phyloP scores from a whole-genome alignment of 1,140 invertebrate genomes.

The Aphidius ervi region DNA sequence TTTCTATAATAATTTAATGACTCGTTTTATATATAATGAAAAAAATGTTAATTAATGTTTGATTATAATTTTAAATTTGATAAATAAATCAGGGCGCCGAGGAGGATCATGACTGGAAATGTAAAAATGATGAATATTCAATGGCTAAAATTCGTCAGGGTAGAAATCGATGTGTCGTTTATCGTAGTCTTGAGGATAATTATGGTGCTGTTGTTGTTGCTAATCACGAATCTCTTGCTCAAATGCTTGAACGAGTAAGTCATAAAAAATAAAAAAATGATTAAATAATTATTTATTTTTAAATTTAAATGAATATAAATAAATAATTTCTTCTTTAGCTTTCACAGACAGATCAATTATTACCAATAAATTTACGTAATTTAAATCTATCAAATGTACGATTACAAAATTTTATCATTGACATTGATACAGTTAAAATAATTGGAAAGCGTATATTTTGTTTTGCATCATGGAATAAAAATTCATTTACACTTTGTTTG shows the following conservation, averaged over 20 bases:
- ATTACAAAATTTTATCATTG: slow-evolving; percentile 65
- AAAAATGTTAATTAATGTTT: not conserved
- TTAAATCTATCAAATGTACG: slow-evolving; percentile 68
- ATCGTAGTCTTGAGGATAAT: slow-evolving; percentile 80
- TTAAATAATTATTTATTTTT: not conserved
- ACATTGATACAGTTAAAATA: slow-evolving; percentile 54
- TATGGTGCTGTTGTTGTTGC: slow-evolving; percentile 84
- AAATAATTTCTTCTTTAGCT: not conserved
- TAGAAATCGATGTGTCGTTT: slow-evolving; percentile 72
- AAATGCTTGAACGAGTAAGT: slow-evolving; percentile 75
- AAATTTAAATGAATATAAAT: not conserved
- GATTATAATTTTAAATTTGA: slow-evolving; percentile 7
- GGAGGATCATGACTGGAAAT: slow-evolving; percentile 55
- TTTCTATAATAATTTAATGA: too few relatives aligned
- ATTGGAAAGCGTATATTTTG: slow-evolving; percentile 70
- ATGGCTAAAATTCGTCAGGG: slow-evolving; percentile 63
- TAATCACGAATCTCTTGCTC: slow-evolving; percentile 80
- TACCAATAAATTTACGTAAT: slow-evolving; percentile 62
- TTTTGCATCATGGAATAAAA: slow-evolving; percentile 65
- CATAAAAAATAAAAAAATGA: slow-evolving; percentile 3
- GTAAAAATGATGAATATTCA: slow-evolving; percentile 44
- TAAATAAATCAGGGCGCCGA: slow-evolving; percentile 47
- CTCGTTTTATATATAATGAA: too few relatives aligned
- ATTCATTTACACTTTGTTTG: slow-evolving; percentile 68
- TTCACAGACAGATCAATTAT: slow-evolving; percentile 65